Percentiles rank a stretch among this genome's conserved stretches.
These are phyloP conservation scores for Ambastaia sidthimunki DNA, from an alignment of 2,797 vertebrate genomes.

Conservation along the genomic window DNA sequence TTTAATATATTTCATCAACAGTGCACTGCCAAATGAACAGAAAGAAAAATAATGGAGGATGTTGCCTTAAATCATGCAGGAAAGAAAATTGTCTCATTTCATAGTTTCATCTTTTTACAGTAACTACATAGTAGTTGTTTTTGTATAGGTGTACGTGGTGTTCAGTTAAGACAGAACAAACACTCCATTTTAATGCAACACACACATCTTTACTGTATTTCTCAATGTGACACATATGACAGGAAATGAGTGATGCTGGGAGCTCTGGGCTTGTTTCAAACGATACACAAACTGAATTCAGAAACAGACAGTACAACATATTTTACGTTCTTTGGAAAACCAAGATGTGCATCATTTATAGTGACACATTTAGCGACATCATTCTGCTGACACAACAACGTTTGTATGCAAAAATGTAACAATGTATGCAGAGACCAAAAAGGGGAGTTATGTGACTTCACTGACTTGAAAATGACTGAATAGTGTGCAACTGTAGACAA, in stretches of 20 bases:
- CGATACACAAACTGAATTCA: constrained; percentile 38
- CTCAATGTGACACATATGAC: constrained; percentile 49
- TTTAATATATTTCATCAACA: constrained; percentile 50
- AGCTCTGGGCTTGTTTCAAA: constrained; percentile 27
- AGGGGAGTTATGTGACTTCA: neutral
- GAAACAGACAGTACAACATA: constrained; percentile 43
- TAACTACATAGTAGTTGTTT: constrained; percentile 85
- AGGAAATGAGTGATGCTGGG: constrained; percentile 36
- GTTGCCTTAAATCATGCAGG: constrained; percentile 68
- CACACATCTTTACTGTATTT: constrained; percentile 45
- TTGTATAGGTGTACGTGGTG: constrained; percentile 72
- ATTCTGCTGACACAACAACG: neutral
- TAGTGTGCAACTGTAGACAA: neutral
- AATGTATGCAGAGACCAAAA: too few species aligned
- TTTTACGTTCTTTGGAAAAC: constrained; percentile 7
- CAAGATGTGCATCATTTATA: neutral
- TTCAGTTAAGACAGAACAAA: constrained; percentile 55
- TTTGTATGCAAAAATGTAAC: too few species aligned
- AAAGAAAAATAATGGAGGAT: constrained; percentile 63
- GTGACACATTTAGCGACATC: neutral
- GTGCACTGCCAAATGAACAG: constrained; percentile 37
- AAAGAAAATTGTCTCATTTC: constrained; percentile 47
- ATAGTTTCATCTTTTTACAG: constrained; percentile 66
- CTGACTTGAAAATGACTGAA: neutral
- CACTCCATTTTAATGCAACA: constrained; percentile 52